Base-by-base conservation (phyloP, 2,888 invertebrate genomes). In the Palloptera scutellata region DNA sequence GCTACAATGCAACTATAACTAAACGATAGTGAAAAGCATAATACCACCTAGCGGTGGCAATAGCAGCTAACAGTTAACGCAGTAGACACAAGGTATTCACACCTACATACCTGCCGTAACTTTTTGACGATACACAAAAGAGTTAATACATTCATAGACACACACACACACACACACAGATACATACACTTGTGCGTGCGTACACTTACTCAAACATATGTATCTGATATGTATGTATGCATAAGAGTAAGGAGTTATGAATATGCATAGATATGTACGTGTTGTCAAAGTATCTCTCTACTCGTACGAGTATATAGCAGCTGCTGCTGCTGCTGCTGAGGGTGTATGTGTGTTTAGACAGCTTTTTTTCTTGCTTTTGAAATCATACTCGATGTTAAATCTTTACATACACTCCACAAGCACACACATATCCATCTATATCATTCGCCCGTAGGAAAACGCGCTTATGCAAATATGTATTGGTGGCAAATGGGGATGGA, bases 241-340 rank as follows among this genome's bases (percentile, higher is more conserved):
- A n/a, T n/a, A n/a, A 59, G 67, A 61, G 60, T 61, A 72, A 61
- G 60, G 54, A 67, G 59, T 20, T 58, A 62, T 63, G 58, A 65
- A 72, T 17, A 19, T 45, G 45, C 20, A 11, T 57, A 42, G 11
- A 30, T 42, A n/a, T 58, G 9, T 20, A 20, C 48, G 6, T 30
- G 30, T 30, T 30, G 30, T 2, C 30, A 30, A 30, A 30, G 30
- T 30, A 30, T 20, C 53, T 10, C 17, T 3, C 19, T 40, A 52
- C 4, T 20, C 15, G 51, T 30, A 30, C 30, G 40, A 40, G 9
- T 1, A 1, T 30, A n/a, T n/a, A 51, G 8, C 30, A 8, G 15
- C 40, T 62, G 12, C 41, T 42, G 42, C 53, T 11, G 20, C 10
- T 66, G 30, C 54, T 10, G 43, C 54, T 40, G 30, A 48, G n/a